Percentiles rank a stretch among this genome's conserved stretches.
These are phyloP conservation scores for Capreolus pygargus DNA, from an alignment of 2,113 vertebrate species.

Conservation along the genomic window DNA sequence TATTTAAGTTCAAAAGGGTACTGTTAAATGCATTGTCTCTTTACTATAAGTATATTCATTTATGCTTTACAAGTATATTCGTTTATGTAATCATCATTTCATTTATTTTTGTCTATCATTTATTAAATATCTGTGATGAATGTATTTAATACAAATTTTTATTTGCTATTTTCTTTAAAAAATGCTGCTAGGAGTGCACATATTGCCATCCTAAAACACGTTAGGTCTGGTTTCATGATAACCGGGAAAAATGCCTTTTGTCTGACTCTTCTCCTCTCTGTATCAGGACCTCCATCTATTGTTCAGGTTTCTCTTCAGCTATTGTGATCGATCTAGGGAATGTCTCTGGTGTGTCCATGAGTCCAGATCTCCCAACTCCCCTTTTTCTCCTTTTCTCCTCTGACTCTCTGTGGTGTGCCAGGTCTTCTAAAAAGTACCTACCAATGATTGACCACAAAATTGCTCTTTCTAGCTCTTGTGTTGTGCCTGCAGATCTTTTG, in stretches of 20 bases:
- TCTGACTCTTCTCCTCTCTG: neutral
- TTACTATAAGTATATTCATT: neutral
- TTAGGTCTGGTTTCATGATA: neutral
- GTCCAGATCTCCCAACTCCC: fast-evolving
- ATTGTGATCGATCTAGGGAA: neutral
- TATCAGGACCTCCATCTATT: neutral
- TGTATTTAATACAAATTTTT: neutral
- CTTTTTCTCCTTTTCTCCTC: neutral
- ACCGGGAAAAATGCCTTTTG: neutral
- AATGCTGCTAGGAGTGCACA: neutral
- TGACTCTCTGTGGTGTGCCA: neutral
- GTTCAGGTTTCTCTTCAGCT: neutral
- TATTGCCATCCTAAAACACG: neutral
- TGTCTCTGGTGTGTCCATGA: neutral
- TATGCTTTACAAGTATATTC: neutral
- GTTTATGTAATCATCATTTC: neutral
- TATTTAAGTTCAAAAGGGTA: neutral
- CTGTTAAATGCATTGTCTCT: neutral
- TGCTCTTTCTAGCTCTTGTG: neutral
- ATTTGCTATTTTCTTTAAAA: neutral
- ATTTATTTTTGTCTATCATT: neutral
- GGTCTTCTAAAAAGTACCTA: neutral
- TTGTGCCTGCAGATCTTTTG: neutral
- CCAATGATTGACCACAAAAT: neutral
- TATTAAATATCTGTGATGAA: neutral